A percentile compares a stretch with the other conserved stretches of the same genome.
Conservation (phyloP, 2,797 vertebrate species). For the Pristis pectinata region DNA sequence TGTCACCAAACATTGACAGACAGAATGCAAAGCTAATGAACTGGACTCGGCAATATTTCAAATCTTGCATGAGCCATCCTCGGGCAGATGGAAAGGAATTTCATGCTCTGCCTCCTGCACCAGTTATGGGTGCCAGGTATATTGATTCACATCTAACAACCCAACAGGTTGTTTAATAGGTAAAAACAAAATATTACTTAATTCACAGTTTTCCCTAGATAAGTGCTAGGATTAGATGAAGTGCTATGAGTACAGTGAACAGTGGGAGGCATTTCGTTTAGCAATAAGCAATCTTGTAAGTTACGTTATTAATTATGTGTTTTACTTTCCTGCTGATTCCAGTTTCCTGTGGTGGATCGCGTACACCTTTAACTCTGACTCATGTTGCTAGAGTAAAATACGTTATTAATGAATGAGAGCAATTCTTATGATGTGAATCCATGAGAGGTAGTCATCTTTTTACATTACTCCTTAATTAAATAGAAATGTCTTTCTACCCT, state of each 20-base stretch:
- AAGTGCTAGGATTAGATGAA: not conserved
- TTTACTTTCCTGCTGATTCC: not conserved
- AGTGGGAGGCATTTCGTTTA: not conserved
- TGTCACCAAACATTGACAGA: no score
- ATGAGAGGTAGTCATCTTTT: not conserved
- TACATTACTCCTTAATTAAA: not conserved
- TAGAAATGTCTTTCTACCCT: not conserved
- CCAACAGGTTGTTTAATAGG: not conserved
- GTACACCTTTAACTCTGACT: not conserved
- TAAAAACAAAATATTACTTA: not conserved
- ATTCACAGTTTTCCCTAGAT: not conserved
- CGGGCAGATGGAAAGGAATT: no score
- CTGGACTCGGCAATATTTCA: no score
- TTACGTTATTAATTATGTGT: not conserved
- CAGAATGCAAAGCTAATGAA: no score
- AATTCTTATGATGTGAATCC: not conserved
- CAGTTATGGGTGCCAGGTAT: no score
- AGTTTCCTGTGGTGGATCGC: not conserved
- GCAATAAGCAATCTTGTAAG: not conserved
- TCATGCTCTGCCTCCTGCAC: no score
- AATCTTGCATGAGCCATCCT: no score
- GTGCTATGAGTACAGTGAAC: not conserved
- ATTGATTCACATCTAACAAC: not conserved
- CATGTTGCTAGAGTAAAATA: not conserved
- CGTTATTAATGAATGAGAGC: not conserved